phyloP scores from a whole-genome alignment of 2,797 vertebrate species.

The Octomys mimax region DNA sequence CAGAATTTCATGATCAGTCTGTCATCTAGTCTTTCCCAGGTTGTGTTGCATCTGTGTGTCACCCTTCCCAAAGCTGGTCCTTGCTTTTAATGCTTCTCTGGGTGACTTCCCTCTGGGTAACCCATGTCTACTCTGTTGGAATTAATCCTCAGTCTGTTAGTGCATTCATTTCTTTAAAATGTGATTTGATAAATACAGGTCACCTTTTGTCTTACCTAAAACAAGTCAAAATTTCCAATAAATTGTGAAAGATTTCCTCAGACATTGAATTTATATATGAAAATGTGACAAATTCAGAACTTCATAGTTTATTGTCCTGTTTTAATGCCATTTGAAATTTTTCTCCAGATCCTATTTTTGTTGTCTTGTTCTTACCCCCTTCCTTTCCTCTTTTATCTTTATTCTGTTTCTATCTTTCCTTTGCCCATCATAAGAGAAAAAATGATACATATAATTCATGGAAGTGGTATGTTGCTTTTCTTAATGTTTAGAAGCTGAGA shows the following conservation, averaged over 20 bases:
- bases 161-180: conserved; percentile 25
- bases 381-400: neutral
- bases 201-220: conserved; percentile 25
- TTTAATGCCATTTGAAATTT: neutral
- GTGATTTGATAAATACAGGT: neutral
- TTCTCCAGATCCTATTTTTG: neutral
- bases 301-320: neutral
- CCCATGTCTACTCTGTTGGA: neutral
- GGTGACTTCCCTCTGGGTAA: conserved; percentile 14
- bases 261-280: neutral
- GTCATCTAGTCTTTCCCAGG: neutral
- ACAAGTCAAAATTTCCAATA: conserved; percentile 46
- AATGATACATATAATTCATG: neutral
- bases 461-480: neutral
- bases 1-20: neutral
- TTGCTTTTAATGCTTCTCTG: neutral
- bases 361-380: conserved; percentile 4
- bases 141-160: neutral
- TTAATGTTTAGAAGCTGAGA: conserved; percentile 48
- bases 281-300: neutral
- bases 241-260: conserved; percentile 32
- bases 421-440: neutral
- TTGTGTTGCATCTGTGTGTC: neutral
- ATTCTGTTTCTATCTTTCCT: neutral
- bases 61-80: neutral